Conservation (phyloP, 1,140 invertebrate species). For the Stegodyphus dumicola region DNA sequence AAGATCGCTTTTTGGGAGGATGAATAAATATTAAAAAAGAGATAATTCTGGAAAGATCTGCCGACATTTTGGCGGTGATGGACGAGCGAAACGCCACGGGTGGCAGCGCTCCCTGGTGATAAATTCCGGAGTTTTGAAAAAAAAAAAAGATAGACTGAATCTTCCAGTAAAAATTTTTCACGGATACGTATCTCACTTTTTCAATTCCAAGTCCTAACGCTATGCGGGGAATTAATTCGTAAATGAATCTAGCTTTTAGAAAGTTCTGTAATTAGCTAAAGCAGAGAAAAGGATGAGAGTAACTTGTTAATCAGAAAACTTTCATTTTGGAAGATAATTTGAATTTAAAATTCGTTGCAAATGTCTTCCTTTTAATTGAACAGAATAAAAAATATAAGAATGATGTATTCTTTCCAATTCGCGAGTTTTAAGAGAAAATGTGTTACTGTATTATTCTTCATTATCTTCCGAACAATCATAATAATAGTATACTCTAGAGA, state of each 20-base stretch:
- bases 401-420: too few species aligned
- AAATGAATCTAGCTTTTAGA: slow-evolving; percentile 21
- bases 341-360: neutral
- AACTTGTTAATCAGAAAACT: slow-evolving; percentile 15
- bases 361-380: neutral
- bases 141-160: slow-evolving; percentile 9
- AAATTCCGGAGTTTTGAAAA: slow-evolving; percentile 29
- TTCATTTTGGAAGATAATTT: slow-evolving; percentile 18
- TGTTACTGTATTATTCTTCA: too few species aligned
- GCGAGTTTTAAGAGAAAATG: too few species aligned
- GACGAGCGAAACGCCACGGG: slow-evolving; percentile 42
- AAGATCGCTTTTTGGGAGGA: slow-evolving; percentile 52
- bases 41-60: slow-evolving; percentile 51
- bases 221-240: slow-evolving; percentile 5
- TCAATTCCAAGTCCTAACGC: neutral
- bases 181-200: too few species aligned
- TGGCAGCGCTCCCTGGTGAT: slow-evolving; percentile 31
- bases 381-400: neutral
- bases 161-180: slow-evolving; percentile 23
- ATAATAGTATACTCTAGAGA: too few species aligned
- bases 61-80: slow-evolving; percentile 55
- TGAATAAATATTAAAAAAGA: slow-evolving; percentile 62
- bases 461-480: too few species aligned
- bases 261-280: slow-evolving; percentile 31
- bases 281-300: neutral